Percentiles rank a stretch among this genome's conserved stretches.
Evolutionary conservation across 2,888 invertebrate species (phyloP).

Genomic region (Eupithecia vulgata): DNA sequence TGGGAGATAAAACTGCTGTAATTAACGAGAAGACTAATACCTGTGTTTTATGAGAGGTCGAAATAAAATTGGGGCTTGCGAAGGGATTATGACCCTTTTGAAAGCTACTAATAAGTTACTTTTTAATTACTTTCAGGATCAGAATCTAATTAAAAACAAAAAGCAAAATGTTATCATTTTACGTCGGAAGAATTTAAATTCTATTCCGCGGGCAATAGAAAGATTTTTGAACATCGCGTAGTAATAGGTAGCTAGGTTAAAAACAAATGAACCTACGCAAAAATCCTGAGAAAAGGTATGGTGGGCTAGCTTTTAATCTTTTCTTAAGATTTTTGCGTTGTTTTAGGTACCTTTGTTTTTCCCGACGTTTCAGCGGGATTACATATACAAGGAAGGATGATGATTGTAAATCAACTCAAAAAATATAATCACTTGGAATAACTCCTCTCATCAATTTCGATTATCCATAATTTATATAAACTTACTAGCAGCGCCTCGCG

Average conservation of each 20-base stretch:
- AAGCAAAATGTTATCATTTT: background rate
- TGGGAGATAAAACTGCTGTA: constrained; percentile 54
- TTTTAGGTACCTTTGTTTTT: background rate
- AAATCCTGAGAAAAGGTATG: too few species aligned
- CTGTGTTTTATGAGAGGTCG: constrained; percentile 21
- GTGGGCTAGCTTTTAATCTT: too few species aligned
- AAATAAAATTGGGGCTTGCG: constrained; percentile 14
- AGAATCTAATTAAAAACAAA: constrained; percentile 10
- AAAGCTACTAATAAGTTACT: constrained; percentile 6
- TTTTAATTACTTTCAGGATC: constrained; percentile 14
- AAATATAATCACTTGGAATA: too few species aligned
- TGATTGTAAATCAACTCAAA: background rate
- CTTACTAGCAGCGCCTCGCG: too few species aligned
- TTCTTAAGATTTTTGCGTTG: background rate
- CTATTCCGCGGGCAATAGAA: background rate
- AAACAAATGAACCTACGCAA: too few species aligned
- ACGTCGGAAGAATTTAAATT: background rate
- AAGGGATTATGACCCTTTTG: constrained; percentile 11
- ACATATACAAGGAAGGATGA: background rate
- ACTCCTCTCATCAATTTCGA: background rate
- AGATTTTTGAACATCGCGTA: too few species aligned
- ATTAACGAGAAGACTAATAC: constrained; percentile 45
- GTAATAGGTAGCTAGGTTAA: too few species aligned
- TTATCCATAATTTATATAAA: too few species aligned
- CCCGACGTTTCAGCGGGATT: too few species aligned